phyloP scores from a whole-genome alignment of 92 coral and sea anemone species.

The Metridium senile region DNA sequence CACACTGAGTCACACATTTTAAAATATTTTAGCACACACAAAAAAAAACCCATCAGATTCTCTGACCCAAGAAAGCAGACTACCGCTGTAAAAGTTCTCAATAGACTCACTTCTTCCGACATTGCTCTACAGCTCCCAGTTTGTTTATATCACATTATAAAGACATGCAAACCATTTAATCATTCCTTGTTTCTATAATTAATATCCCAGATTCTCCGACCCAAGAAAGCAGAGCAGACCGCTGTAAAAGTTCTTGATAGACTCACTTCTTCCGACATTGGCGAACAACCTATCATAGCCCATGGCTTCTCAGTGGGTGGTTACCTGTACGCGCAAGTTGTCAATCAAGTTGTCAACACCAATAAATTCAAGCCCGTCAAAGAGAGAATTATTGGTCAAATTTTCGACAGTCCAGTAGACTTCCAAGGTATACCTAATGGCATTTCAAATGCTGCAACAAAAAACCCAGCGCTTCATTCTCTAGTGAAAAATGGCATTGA shows the following conservation, averaged over 20 bases:
- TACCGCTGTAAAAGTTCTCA: slow-evolving; percentile 69
- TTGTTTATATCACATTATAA: no score
- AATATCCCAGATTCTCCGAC: slow-evolving; percentile 75
- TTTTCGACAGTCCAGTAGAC: slow-evolving; percentile 96
- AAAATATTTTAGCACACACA: no score
- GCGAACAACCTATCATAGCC: slow-evolving; percentile 63
- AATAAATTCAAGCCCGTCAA: slow-evolving; percentile 71
- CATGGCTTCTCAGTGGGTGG: slow-evolving; percentile 98
- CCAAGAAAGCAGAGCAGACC: slow-evolving; percentile 77
- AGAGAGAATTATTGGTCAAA: slow-evolving; percentile 85
- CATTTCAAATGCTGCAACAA: slow-evolving; percentile 76
- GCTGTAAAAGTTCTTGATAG: slow-evolving; percentile 71
- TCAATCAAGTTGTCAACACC: slow-evolving; percentile 75
- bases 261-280: slow-evolving; percentile 59
- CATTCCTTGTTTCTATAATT: no score
- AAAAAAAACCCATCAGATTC: no score
- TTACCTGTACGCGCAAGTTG: slow-evolving; percentile 82
- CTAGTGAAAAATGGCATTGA: slow-evolving; percentile 64
- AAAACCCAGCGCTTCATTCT: slow-evolving; percentile 56
- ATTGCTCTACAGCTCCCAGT: no score
- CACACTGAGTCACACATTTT: not conserved
- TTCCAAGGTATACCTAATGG: slow-evolving; percentile 84
- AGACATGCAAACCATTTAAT: no score
- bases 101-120: slow-evolving; percentile 60
- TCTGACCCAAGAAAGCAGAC: slow-evolving; percentile 88